A percentile compares a stretch with the other conserved stretches of the same genome.
Conservation (phyloP, 2,113 vertebrate genomes). For the Morone saxatilis region DNA sequence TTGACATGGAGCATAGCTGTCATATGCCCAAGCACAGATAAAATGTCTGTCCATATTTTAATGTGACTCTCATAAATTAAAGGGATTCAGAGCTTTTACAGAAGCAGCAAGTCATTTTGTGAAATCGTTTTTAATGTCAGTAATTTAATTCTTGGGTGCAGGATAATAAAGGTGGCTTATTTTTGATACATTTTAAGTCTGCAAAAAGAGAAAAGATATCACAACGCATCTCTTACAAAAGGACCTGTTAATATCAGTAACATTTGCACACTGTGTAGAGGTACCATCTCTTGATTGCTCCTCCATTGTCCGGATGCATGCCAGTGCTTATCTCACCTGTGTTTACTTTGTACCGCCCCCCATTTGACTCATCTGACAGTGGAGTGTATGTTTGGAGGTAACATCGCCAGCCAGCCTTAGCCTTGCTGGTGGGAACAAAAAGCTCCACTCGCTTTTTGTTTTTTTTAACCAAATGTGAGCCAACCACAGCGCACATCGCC, state of each 20-base stretch:
- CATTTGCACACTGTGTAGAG: slow-evolving; percentile 26
- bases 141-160: slow-evolving; percentile 18
- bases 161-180: not conserved
- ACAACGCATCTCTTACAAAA: slow-evolving; percentile 4
- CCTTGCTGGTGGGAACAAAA: slow-evolving; percentile 33
- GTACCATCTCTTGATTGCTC: slow-evolving; percentile 32
- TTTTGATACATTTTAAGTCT: not conserved
- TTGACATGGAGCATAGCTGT: slow-evolving; percentile 35
- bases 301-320: slow-evolving; percentile 40
- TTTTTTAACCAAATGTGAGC: slow-evolving; percentile 7
- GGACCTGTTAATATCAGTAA: not conserved
- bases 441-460: not conserved
- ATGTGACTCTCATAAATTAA: not conserved
- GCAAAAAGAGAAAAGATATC: not conserved
- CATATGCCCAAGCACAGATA: slow-evolving; percentile 6
- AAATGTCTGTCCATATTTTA: slow-evolving; percentile 7
- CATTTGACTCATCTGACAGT: slow-evolving; percentile 23
- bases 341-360: slow-evolving; percentile 33
- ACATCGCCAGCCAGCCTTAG: slow-evolving; percentile 6
- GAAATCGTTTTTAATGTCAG: not conserved
- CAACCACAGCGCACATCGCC: not conserved
- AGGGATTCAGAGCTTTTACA: not conserved
- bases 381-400: slow-evolving; percentile 39
- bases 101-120: not conserved
- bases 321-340: slow-evolving; percentile 54